A percentile compares a stretch with the other conserved stretches of the same genome.
phyloP scores from a whole-genome alignment of 1,140 invertebrate species.

The Camponotus pennsylvanicus region DNA sequence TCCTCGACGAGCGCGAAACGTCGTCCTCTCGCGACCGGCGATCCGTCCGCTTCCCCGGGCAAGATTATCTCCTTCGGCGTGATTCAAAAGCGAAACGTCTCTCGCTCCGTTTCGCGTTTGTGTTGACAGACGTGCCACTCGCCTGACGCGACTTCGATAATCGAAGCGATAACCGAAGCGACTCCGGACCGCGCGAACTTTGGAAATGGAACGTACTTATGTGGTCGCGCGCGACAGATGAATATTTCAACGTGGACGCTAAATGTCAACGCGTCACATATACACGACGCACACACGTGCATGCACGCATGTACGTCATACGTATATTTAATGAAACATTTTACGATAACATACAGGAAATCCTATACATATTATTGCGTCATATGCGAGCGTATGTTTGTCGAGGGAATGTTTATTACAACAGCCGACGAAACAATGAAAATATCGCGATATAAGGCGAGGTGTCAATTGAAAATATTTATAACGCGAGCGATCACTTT shows the following conservation, averaged over 20 bases:
- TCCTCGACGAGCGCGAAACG: not conserved
- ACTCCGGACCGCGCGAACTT: constrained; percentile 41
- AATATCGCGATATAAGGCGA: not conserved
- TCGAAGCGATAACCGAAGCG: constrained; percentile 50
- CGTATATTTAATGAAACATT: constrained; percentile 30
- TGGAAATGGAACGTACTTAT: not conserved
- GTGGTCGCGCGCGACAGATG: not conserved
- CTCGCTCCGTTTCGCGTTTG: constrained; percentile 53
- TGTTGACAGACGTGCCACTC: constrained; percentile 61
- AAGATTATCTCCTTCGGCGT: not conserved
- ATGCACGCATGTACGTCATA: not conserved
- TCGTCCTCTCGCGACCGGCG: not conserved
- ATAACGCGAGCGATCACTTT: not conserved
- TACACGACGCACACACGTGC: no score
- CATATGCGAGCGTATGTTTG: not conserved
- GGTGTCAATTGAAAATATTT: not conserved
- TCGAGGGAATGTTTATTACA: not conserved
- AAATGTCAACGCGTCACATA: constrained; percentile 15
- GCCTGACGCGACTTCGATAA: constrained; percentile 60
- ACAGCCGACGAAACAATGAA: not conserved
- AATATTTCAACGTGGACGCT: not conserved
- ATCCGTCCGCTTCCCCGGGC: not conserved
- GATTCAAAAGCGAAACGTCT: constrained; percentile 60
- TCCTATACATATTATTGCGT: constrained; percentile 8
- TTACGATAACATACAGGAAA: not conserved